These are phyloP conservation scores for Crotophaga sulcirostris DNA, from an alignment of 2,113 vertebrate genomes.

Conservation along the genomic window DNA sequence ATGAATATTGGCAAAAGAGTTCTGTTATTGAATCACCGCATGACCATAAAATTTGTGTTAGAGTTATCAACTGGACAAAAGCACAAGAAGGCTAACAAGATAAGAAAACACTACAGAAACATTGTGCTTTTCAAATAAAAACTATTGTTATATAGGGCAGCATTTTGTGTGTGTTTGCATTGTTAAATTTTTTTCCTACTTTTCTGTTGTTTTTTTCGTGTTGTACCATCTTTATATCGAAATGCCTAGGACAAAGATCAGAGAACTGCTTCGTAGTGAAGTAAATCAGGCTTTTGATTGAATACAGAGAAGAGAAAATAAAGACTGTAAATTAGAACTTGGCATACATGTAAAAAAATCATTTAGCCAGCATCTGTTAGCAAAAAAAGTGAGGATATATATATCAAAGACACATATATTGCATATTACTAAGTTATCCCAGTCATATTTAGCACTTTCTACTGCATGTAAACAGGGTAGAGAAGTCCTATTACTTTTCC, in stretches of 20 bases:
- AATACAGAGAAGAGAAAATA: neutral
- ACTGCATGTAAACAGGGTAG: too few species aligned
- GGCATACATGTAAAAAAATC: neutral
- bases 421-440: too few species aligned
- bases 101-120: neutral
- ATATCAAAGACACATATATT: too few species aligned
- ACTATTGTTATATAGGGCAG: neutral
- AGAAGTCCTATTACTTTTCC: neutral
- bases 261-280: neutral
- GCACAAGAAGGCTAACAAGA: neutral
- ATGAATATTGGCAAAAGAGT: neutral
- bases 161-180: accelerated
- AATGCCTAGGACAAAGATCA: neutral
- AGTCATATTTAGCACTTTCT: neutral
- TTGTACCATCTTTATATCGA: neutral
- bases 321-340: neutral
- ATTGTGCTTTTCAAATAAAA: neutral
- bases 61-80: neutral
- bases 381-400: neutral
- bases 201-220: neutral
- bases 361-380: neutral
- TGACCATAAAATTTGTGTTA: neutral
- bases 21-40: neutral
- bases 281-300: neutral
- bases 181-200: neutral